Conservation (phyloP, 2,888 invertebrate genomes). For the Conistra vaccinii region DNA sequence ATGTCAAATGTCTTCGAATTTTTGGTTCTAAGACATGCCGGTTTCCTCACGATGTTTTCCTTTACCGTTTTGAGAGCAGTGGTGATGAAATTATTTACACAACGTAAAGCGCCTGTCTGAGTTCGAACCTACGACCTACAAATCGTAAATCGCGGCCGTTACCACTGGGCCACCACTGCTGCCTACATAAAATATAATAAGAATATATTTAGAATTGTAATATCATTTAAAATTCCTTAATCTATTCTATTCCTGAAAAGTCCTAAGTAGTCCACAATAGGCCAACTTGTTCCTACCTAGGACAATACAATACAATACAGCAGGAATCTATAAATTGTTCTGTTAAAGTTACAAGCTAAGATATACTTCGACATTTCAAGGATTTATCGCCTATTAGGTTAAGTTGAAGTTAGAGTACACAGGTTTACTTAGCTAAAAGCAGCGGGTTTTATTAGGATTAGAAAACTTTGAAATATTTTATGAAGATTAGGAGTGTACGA, state of each 20-base stretch:
- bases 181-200: too few species aligned
- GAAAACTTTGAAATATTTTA: constrained; percentile 35
- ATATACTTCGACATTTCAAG: constrained; percentile 51
- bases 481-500: background rate
- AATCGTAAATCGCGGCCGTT: too few species aligned
- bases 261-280: background rate
- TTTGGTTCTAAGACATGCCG: too few species aligned
- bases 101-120: too few species aligned
- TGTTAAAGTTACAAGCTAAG: constrained; percentile 48
- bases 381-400: constrained; percentile 50
- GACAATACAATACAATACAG: constrained; percentile 15
- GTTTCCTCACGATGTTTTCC: too few species aligned
- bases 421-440: constrained; percentile 46
- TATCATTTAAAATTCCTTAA: background rate
- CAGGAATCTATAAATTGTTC: constrained; percentile 47
- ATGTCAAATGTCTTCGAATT: too few species aligned
- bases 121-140: too few species aligned
- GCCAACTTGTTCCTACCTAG: background rate
- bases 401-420: constrained; percentile 51
- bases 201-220: background rate
- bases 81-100: too few species aligned
- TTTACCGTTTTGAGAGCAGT: too few species aligned
- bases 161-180: too few species aligned
- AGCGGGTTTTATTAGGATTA: constrained; percentile 46
- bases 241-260: too few species aligned